phyloP scores from a whole-genome alignment of 2,888 invertebrate species.

The Pomacea canaliculata region DNA sequence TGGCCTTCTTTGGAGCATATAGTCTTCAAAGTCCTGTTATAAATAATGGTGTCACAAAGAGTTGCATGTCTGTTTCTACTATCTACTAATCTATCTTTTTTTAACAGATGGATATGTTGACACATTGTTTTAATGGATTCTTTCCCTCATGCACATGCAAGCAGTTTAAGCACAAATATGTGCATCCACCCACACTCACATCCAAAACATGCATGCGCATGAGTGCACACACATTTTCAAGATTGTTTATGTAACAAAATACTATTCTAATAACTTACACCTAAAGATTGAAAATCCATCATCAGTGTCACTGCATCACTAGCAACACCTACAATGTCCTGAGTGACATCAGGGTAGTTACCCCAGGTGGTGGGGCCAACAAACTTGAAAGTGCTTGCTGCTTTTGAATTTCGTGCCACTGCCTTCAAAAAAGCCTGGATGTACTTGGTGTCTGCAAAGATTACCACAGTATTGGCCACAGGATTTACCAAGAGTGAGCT shows the following conservation, averaged over 20 bases:
- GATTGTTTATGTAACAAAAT: too few species aligned
- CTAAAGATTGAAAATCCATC: slow-evolving; percentile 12
- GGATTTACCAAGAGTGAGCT: slow-evolving; percentile 52
- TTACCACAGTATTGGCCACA: slow-evolving; percentile 59
- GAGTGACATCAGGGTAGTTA: neutral
- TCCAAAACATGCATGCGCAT: too few species aligned
- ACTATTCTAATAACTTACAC: neutral
- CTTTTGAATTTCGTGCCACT: slow-evolving; percentile 36
- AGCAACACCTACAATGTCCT: neutral
- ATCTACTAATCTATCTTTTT: neutral
- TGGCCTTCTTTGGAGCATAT: slow-evolving; percentile 52
- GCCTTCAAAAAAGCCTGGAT: slow-evolving; percentile 56
- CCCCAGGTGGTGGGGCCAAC: slow-evolving; percentile 25
- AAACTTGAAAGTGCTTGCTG: slow-evolving; percentile 41
- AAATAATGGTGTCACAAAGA: neutral
- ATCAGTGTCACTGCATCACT: slow-evolving; percentile 19
- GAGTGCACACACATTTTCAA: too few species aligned
- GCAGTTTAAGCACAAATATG: too few species aligned
- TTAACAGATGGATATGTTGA: neutral
- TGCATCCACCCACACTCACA: too few species aligned
- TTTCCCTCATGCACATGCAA: too few species aligned
- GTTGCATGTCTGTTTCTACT: neutral
- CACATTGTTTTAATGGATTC: neutral
- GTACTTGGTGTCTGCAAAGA: slow-evolving; percentile 53
- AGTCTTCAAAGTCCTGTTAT: slow-evolving; percentile 49